Evolutionary conservation across 2,797 vertebrate genomes (phyloP).

Genomic region (Triplophysa bombifrons): DNA sequence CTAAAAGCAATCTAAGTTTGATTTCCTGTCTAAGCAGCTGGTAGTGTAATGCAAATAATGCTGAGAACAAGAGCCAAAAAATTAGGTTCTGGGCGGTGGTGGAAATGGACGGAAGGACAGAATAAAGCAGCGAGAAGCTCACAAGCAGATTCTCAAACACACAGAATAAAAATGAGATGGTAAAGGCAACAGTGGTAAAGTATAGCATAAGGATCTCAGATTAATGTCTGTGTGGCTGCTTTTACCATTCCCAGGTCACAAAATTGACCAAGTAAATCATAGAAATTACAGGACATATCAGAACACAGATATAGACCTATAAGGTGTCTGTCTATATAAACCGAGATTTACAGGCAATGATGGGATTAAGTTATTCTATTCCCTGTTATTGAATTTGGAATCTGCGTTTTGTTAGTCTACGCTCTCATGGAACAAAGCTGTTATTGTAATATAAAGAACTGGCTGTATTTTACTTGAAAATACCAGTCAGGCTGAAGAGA

Average conservation of each 20-base stretch:
- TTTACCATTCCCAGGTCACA: constrained; percentile 30
- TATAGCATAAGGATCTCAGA: constrained; percentile 20
- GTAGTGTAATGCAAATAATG: constrained; percentile 58
- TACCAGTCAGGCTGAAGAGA: constrained; percentile 47
- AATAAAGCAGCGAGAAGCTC: constrained; percentile 9
- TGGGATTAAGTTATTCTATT: constrained; percentile 48
- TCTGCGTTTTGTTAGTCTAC: constrained; percentile 48
- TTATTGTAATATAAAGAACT: constrained; percentile 48
- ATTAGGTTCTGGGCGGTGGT: constrained; percentile 53
- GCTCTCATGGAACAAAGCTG: constrained; percentile 38
- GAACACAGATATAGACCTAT: constrained; percentile 26
- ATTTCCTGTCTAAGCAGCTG: constrained; percentile 62
- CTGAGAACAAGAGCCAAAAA: constrained; percentile 55
- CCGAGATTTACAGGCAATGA: constrained; percentile 16
- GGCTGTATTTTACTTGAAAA: constrained; percentile 47
- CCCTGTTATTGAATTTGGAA: constrained; percentile 45
- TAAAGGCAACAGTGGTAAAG: background rate
- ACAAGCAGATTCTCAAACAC: constrained; percentile 1
- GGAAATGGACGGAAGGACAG: constrained; percentile 38
- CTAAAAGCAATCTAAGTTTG: constrained; percentile 58
- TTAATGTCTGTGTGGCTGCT: constrained; percentile 17
- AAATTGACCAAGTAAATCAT: constrained; percentile 38
- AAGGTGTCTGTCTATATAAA: constrained; percentile 47
- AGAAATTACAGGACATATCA: constrained; percentile 28
- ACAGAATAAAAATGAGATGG: constrained; percentile 4